A percentile compares a stretch with the other conserved stretches of the same genome.
Evolutionary conservation across 2,113 vertebrate species (phyloP).

Genomic region (Echinops telfairi): DNA sequence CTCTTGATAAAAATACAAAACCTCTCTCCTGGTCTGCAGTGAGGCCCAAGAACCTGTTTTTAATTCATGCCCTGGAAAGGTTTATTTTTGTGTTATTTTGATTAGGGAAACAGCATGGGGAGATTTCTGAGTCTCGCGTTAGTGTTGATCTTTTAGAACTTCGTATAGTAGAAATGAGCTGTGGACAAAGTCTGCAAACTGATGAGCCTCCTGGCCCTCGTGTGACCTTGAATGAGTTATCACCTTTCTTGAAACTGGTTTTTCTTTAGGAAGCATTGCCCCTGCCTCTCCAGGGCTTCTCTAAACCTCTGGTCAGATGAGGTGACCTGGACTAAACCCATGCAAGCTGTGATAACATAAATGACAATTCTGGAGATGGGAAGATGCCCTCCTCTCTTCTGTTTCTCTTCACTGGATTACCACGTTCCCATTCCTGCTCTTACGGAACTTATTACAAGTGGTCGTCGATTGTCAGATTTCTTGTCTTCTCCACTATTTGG

Average conservation of each 20-base stretch:
- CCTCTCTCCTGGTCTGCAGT: background rate
- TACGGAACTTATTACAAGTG: background rate
- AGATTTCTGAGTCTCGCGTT: background rate
- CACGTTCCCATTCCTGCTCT: background rate
- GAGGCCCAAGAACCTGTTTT: background rate
- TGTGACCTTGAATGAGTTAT: background rate
- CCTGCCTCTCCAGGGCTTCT: constrained; percentile 14
- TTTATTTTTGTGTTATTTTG: background rate
- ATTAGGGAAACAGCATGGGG: background rate
- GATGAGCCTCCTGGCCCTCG: background rate
- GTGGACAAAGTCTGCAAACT: constrained; percentile 30
- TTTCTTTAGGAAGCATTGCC: constrained; percentile 44
- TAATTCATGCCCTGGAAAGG: constrained; percentile 1
- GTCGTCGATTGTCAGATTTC: background rate
- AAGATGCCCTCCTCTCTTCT: background rate
- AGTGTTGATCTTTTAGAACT: constrained; percentile 5
- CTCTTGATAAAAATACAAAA: background rate
- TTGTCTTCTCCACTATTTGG: constrained; percentile 28
- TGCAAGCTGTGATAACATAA: background rate
- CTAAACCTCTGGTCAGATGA: constrained; percentile 31
- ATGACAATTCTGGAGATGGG: constrained; percentile 2
- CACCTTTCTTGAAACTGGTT: constrained; percentile 31
- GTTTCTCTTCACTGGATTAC: background rate
- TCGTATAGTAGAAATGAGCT: background rate
- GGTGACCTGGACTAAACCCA: background rate